phyloP scores from a whole-genome alignment of 64 coral and sea anemone genomes.

The Pachyseris speciosa region DNA sequence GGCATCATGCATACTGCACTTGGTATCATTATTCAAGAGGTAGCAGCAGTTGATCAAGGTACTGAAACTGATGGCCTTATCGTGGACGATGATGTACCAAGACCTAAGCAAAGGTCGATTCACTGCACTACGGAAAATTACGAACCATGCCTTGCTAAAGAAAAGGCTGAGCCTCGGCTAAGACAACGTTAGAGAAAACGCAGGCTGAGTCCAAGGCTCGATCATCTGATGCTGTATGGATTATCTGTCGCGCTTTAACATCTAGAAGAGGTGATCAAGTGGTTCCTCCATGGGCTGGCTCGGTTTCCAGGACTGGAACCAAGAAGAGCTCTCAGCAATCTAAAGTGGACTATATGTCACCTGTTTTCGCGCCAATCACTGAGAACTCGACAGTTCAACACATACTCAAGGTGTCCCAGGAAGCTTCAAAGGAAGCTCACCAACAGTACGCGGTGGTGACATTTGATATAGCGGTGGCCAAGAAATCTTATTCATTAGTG shows the following conservation, averaged over 20 bases:
- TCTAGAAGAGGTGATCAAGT: not conserved
- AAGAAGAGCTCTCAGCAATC: conserved; percentile 3
- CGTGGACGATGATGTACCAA: not conserved
- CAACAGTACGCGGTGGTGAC: conserved; percentile 36
- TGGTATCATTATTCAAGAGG: conserved; percentile 44
- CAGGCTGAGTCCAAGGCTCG: not conserved
- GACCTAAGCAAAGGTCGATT: not conserved
- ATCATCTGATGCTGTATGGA: not conserved
- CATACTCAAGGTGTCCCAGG: conserved; percentile 3
- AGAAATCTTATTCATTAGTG: conserved; percentile 26
- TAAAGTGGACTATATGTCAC: conserved; percentile 33
- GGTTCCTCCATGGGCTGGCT: conserved; percentile 8
- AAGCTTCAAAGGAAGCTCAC: not conserved
- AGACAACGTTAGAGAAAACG: not conserved
- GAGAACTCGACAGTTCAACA: conserved; percentile 34
- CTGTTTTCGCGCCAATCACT: conserved; percentile 30
- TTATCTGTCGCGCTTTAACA: not conserved
- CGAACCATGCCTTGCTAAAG: conserved; percentile 24
- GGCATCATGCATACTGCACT: conserved; percentile 10
- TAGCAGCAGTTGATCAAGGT: not conserved
- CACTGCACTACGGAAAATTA: not conserved
- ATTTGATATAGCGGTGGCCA: conserved; percentile 41
- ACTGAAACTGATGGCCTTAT: not conserved
- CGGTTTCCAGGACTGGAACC: conserved; percentile 13
- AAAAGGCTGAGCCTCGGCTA: not conserved